These are phyloP conservation scores for Ptychodera flava DNA, from an alignment of 35 echinoderm and acorn worm species.

Conservation along the genomic window DNA sequence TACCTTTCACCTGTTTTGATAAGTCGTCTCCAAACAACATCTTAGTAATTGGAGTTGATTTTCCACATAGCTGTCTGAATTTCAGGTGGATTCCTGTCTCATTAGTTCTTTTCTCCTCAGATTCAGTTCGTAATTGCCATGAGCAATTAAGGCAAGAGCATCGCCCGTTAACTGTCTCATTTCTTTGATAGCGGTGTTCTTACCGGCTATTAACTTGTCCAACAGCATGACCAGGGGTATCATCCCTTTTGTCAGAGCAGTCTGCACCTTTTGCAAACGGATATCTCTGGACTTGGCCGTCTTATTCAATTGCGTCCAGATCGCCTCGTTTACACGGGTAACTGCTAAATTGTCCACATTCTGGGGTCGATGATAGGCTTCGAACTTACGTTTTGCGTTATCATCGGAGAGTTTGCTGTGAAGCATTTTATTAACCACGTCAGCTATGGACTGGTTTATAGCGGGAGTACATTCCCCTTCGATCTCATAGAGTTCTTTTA, in stretches of 20 bases:
- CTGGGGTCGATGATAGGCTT: slow-evolving; percentile 12
- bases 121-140: slow-evolving; percentile 9
- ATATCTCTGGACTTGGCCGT: slow-evolving; percentile 11
- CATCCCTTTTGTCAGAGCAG: slow-evolving; percentile 13
- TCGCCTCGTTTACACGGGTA: slow-evolving; percentile 9
- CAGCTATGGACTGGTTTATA: too few relatives aligned
- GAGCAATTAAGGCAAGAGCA: background rate
- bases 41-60: slow-evolving; percentile 11
- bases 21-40: slow-evolving; percentile 45
- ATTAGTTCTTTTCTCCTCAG: slow-evolving; percentile 10
- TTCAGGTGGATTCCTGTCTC: slow-evolving; percentile 9
- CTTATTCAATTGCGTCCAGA: slow-evolving; percentile 13
- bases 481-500: too few relatives aligned
- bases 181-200: background rate
- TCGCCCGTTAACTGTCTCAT: background rate
- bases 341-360: background rate
- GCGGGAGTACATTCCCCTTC: too few relatives aligned
- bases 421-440: slow-evolving; percentile 27
- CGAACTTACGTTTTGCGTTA: slow-evolving; percentile 8
- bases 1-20: slow-evolving; percentile 18
- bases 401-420: slow-evolving; percentile 15
- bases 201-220: background rate
- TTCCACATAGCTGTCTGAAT: slow-evolving; percentile 17
- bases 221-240: background rate
- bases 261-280: slow-evolving; percentile 6